Evolutionary conservation across 2,113 vertebrate genomes (phyloP), one percentile per base, ranked within the genome.

Genomic region (Bungarus multicinctus): DNA sequence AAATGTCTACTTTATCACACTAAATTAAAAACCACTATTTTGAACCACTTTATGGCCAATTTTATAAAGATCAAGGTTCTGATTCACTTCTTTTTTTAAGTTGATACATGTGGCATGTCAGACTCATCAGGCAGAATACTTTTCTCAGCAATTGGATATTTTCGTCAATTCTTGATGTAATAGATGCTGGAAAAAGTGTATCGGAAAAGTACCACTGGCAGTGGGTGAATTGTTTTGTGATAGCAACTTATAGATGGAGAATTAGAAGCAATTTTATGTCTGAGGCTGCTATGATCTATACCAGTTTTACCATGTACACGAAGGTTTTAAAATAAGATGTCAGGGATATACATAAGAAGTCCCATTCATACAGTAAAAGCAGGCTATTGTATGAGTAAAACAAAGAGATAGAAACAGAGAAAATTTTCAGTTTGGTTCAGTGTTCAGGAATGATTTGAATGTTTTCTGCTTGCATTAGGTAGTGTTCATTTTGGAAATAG

Each of bases 21-120:
- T 85, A 50, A 45, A 50, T 50, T 50, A 50, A 50, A 50, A 50
- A 50, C 47, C 47, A 50, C 47, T 50, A 96, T 94, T 94, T 94
- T 96, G 94, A 95, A 96, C 94, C 96, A 45, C 95, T 96, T 89
- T 81, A 10, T 10, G 3, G 27, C n/a, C 22, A 50, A 25, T 81
- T 89, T 92, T 47, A 3, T 81, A 89, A 43, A 39, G 47, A 57
- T 25, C 30, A 23, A 12, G 85, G 5, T 54, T n/a, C 3, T 85
- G 10, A 14, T 12, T 57, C 58, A n/a, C 69, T 92, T n/a, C 85
- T 27, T 50, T 23, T 27, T 92, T 22, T 69, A 0, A 60, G 85
- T 8, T 88, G 50, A 30, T 81, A 27, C 25, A 22, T 81, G 39
- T 55, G 23, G 34, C 25, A 39, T 87, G 85, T 30, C 55, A 52